These are phyloP conservation scores for Venustoraphidia nigricollis DNA, from an alignment of 2,888 invertebrate genomes.

Conservation along the genomic window DNA sequence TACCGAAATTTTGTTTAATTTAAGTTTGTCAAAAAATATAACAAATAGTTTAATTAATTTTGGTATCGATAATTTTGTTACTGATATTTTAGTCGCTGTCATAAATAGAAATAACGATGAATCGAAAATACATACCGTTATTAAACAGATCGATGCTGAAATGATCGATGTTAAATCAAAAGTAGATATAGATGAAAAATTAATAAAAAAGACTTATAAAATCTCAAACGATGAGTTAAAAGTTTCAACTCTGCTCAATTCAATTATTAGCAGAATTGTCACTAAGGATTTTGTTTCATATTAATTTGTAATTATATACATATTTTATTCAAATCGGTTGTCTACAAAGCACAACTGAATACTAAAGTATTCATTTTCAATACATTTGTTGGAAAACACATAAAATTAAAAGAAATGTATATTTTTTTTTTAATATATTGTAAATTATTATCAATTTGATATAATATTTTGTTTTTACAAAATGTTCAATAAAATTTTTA, in stretches of 20 bases:
- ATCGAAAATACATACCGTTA: constrained; percentile 21
- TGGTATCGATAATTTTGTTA: constrained; percentile 36
- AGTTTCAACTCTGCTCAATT: constrained; percentile 33
- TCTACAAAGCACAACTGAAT: no score
- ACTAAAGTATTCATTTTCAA: no score
- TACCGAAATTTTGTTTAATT: constrained; percentile 50
- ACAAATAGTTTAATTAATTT: constrained; percentile 48
- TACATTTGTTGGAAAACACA: no score
- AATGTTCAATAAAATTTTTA: no score
- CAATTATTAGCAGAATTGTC: constrained; percentile 49
- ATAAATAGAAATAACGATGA: constrained; percentile 22
- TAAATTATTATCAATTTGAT: no score
- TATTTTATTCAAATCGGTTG: no score
- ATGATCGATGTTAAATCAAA: constrained; percentile 31
- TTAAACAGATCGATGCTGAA: constrained; percentile 37
- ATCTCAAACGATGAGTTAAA: constrained; percentile 33
- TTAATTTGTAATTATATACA: constrained; percentile 13
- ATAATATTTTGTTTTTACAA: no score
- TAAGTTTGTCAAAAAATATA: constrained; percentile 54
- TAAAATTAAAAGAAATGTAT: no score
- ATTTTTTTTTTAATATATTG: no score
- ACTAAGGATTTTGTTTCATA: constrained; percentile 41
- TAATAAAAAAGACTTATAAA: constrained; percentile 44
- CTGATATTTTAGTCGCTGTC: constrained; percentile 29
- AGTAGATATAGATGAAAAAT: constrained; percentile 30